Evolutionary conservation across 2,888 invertebrate genomes (phyloP).

Genomic region (Drosophila subsilvestris): DNA sequence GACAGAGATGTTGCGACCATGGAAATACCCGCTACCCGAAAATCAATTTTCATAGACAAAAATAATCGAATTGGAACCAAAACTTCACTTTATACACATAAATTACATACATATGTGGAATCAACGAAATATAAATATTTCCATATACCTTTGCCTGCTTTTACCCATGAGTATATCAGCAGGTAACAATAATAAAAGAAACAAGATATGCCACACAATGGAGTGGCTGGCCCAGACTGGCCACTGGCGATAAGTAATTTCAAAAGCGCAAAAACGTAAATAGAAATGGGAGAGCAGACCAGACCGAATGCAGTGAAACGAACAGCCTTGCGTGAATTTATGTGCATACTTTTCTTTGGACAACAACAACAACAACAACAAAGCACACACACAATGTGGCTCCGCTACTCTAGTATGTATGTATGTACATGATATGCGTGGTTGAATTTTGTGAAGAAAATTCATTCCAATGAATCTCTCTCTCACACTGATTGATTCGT

Average conservation of each 20-base stretch:
- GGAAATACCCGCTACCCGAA: background rate
- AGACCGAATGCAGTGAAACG: background rate
- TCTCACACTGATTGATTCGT: slow-evolving; percentile 24
- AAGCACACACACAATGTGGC: background rate
- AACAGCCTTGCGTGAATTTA: background rate
- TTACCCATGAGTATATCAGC: background rate
- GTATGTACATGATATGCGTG: background rate
- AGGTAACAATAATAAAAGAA: background rate
- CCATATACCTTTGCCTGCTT: too few species aligned
- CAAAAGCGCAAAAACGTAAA: background rate
- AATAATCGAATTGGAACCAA: too few species aligned
- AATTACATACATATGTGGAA: too few species aligned
- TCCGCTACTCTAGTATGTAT: too few species aligned
- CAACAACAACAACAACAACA: background rate
- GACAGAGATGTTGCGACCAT: too few species aligned
- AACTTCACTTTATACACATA: too few species aligned
- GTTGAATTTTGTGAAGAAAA: background rate
- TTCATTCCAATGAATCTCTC: background rate
- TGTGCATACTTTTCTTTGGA: background rate
- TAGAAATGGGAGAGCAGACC: background rate
- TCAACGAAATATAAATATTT: too few species aligned
- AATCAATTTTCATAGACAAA: background rate
- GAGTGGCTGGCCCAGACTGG: background rate
- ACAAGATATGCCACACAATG: background rate
- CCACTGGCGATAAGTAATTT: background rate